Evolutionary conservation across 1,140 invertebrate genomes (phyloP).

Genomic region (Trichomalopsis sarcophagae): DNA sequence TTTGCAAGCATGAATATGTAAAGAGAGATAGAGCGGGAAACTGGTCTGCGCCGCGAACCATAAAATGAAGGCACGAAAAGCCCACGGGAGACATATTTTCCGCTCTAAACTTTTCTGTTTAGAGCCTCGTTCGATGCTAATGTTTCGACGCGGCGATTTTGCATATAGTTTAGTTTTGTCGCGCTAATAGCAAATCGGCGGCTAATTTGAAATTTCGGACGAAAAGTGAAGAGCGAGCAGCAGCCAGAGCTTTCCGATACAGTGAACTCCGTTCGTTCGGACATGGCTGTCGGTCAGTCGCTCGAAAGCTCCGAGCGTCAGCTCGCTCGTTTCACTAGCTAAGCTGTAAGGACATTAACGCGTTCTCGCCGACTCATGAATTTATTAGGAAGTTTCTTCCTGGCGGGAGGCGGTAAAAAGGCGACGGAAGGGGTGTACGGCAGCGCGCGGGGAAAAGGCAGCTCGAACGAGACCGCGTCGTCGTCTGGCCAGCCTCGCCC

Average conservation of each 20-base stretch:
- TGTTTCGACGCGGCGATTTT: neutral
- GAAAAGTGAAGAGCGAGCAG: neutral
- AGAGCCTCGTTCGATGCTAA: neutral
- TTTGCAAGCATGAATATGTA: neutral
- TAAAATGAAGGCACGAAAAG: neutral
- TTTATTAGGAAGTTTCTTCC: slow-evolving; percentile 62
- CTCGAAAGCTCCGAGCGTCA: neutral
- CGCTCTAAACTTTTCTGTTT: neutral
- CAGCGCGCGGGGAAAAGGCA: neutral
- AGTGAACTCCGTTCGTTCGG: neutral
- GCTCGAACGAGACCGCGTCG: slow-evolving; percentile 1
- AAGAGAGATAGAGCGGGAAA: neutral
- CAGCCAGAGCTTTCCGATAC: neutral
- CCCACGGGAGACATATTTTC: neutral
- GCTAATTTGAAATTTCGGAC: neutral
- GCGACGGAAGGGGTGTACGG: neutral
- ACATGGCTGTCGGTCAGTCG: neutral
- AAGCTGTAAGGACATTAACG: slow-evolving; percentile 57
- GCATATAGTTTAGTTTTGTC: neutral
- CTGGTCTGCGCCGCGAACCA: too few species aligned
- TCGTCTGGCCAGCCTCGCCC: neutral
- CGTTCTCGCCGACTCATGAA: slow-evolving; percentile 59
- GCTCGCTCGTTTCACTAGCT: slow-evolving; percentile 33
- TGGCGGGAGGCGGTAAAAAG: neutral
- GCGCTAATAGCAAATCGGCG: neutral